Evolutionary conservation across 2,888 invertebrate species (phyloP), one percentile per base, ranked within the genome.

Genomic region (Chaetogeoica ovagalla): DNA sequence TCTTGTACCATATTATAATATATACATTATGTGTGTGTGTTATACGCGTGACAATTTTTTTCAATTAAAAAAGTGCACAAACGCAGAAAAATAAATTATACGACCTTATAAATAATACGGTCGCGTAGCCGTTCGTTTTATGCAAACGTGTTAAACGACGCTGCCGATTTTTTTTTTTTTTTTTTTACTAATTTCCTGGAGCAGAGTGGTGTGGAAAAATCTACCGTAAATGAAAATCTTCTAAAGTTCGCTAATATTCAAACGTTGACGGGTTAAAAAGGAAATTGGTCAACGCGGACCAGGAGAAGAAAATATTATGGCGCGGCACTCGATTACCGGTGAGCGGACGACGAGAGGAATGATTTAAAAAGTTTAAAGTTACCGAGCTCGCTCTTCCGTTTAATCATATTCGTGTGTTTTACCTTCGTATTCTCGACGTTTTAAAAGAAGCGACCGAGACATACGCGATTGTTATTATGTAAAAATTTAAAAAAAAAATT

Each of bases 201-300:
- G 39, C 39, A 21, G 39, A 75, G 21, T 43, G 23, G n/a, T 43
- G n/a, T 43, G 43, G n/a, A 48, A 76, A 75, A 59, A 30, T n/a
- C 13, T 23, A 15, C 21, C 11, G 7, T 19, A 48, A 76, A 68
- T 48, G 59, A 59, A 59, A 59, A 37, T 13, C 30, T 48, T n/a
- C 43, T 30, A 4, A 15, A 13, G 57, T 43, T 65, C 8, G 11
- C 63, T 68, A 68, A 57, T 57, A 66, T 48, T 48, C n/a, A n/a
- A 57, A 68, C 48, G 59, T 66, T 57, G 57, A 75, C 66, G n/a
- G n/a, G 39, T 48, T 48, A 68, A 68, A 68, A 68, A 76, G 68
- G 59, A 76, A 76, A 76, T 76, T 68, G 48, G 66, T 76, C 66
- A 76, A 43, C 23, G 21, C 55, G 23, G 57, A 65, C 39, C 13